phyloP scores from a whole-genome alignment of 2,113 vertebrate genomes.

The Caranx melampygus region DNA sequence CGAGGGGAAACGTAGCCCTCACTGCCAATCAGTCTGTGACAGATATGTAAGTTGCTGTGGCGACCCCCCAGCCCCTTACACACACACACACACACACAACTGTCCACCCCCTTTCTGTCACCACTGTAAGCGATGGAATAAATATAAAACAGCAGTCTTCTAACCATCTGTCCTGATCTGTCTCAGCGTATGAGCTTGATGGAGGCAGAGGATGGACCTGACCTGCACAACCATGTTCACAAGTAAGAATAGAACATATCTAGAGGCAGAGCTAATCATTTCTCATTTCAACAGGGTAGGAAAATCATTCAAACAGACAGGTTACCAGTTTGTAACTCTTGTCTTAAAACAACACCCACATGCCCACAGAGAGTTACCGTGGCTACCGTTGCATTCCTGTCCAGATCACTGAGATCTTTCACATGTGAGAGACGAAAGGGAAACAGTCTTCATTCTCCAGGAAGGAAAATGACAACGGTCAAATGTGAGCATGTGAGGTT shows the following conservation, averaged over 20 bases:
- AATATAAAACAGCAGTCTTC: conserved; percentile 68
- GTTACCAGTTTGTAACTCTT: neutral
- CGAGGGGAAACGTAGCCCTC: conserved; percentile 6
- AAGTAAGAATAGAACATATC: conserved; percentile 39
- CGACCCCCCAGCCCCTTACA: neutral
- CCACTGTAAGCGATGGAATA: conserved; percentile 59
- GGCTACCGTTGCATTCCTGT: too few relatives aligned
- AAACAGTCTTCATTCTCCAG: neutral
- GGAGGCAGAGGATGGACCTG: conserved; percentile 40
- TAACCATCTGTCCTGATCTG: conserved; percentile 66
- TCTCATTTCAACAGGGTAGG: neutral
- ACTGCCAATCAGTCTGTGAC: conserved; percentile 66
- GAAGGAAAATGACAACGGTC: neutral
- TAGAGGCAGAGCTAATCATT: conserved; percentile 17
- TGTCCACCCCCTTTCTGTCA: conserved; percentile 45
- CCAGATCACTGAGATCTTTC: neutral
- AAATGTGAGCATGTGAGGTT: neutral
- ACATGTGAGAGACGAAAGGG: too few relatives aligned
- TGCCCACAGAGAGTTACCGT: neutral
- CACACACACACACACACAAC: conserved; percentile 22
- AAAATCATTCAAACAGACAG: neutral
- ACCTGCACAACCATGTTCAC: neutral
- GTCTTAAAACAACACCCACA: neutral
- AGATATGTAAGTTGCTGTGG: conserved; percentile 50
- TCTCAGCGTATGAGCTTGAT: conserved; percentile 68